Base-by-base conservation (phyloP, 2,113 vertebrate species). In the Nothobranchius kuhntae region DNA sequence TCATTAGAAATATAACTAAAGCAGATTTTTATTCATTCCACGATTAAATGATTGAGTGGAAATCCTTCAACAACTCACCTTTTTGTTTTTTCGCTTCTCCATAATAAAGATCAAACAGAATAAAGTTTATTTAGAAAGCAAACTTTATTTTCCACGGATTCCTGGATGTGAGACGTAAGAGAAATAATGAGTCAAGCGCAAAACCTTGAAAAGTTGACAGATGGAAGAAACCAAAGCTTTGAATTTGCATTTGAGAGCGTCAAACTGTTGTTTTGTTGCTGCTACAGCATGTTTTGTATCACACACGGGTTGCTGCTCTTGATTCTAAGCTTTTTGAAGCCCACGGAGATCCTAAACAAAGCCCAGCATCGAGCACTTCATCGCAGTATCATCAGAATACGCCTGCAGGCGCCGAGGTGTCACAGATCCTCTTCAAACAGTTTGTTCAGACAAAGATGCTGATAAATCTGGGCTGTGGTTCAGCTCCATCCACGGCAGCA, bases 371-470 rank as follows among this genome's bases (percentile, higher is more conserved):
- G 53, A 24, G 53, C 53, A 10, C 35, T 38, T 56, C 54, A 38
- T 36, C 13, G 15, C 13, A 13, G 35, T 14, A 55, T 56, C 54
- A 38, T 36, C 30, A 36, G 30, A 30, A 55, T 14, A 55, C 36
- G 54, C 15, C 54, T 56, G 54, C 35, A 56, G 54, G 54, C 35
- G 6, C 54, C 38, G 35, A 56, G 54, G 38, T 56, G 35, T 56
- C 35, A 17, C 24, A 38, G 35, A 38, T 38, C 35, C 8, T 15
- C 10, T 40, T 56, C 35, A 9, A 56, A 56, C 54, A 56, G 54
- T 40, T 38, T 36, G 36, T 56, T 40, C 54, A 15, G 13, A 47
- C 14, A 56, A 40, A 56, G 35, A 40, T 30, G 26, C 26, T 54
- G 54, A 13, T 55, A 17, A 38, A 24, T 40, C 53, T 55, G 7